Evolutionary conservation across 64 coral and sea anemone species (phyloP).

Genomic region (Exaiptasia diaphana): DNA sequence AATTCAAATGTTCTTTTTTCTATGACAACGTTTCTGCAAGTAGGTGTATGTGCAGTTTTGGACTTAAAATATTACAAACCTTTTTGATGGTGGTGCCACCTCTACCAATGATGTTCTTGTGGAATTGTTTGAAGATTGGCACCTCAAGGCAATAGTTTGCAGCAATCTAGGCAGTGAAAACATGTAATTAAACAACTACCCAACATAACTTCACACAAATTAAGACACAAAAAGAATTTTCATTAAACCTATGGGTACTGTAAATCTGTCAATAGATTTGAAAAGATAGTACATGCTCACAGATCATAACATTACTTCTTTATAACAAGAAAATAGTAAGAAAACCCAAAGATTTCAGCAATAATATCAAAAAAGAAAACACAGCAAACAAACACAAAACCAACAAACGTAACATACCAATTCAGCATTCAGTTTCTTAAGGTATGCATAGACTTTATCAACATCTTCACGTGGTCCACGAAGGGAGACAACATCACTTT

Average conservation of each 20-base stretch:
- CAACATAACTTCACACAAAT: too few relatives aligned
- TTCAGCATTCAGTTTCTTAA: conserved; percentile 94
- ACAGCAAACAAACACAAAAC: too few relatives aligned
- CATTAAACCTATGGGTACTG: too few relatives aligned
- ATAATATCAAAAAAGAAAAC: too few relatives aligned
- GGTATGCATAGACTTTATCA: conserved; percentile 79
- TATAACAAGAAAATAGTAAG: too few relatives aligned
- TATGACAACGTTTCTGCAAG: background rate
- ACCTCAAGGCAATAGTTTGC: conserved; percentile 78
- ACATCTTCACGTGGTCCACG: conserved; percentile 88
- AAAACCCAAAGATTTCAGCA: too few relatives aligned
- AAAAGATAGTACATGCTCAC: too few relatives aligned
- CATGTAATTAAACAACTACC: background rate
- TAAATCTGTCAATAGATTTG: too few relatives aligned
- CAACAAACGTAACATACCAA: too few relatives aligned
- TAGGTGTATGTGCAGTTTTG: too few relatives aligned
- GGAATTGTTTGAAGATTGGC: conserved; percentile 97
- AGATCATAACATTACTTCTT: background rate
- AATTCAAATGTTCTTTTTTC: too few relatives aligned
- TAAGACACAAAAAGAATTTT: too few relatives aligned
- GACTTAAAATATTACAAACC: conserved; percentile 60
- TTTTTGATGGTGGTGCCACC: conserved; percentile 91
- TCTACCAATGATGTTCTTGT: conserved; percentile 95
- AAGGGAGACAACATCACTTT: conserved; percentile 83
- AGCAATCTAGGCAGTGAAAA: conserved; percentile 55